Base-by-base conservation (phyloP, 2,113 vertebrate genomes). In the Osmerus eperlanus region DNA sequence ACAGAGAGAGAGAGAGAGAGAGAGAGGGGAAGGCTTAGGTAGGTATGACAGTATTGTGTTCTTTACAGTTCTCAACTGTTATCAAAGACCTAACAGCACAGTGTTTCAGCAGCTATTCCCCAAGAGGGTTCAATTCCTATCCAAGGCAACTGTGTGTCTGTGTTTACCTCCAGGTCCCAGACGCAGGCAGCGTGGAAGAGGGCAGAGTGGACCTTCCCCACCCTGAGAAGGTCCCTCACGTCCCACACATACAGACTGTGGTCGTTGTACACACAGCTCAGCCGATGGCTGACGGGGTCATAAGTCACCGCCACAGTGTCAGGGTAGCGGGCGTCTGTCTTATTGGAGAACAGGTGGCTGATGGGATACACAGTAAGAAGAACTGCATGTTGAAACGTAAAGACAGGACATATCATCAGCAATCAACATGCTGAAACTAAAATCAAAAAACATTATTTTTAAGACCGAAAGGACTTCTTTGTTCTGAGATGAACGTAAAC, bases 201-300 rank as follows among this genome's bases (percentile, higher is more conserved):
- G 63, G 94, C 94, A 0, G 96, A 97, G 85, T 97, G 94, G 84
- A 99, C 94, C 85, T 95, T 99, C 83, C 93, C 94, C 81, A 96
- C 96, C 88, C 94, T 93, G 86, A 90, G 93, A 0, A 96, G 89
- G 72, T 99, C 95, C 67, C 88, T 92, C 83, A 96, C 91, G 55
- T 99, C 96, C 97, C 97, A 99, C 76, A 98, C 95, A 0, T 97
- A 99, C 75, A 99, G 82, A 81, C 97, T 99, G 92, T 99, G 97
- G 86, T 99, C 97, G 0, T 92, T 96, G 89, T 98, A 99, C 0
- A 98, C 95, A 65, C 97, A 99, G 19, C 95, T 97, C 64, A 99
- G 92, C 95, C 95, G 95, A 71, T 92, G 93, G 88, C 93, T 95
- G 72, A 89, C 82, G 5, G 95, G 91, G 84, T 99, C 97, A 76